A percentile compares a stretch with the other conserved stretches of the same genome.
phyloP scores from a whole-genome alignment of 2,113 vertebrate genomes.

The Colius striatus region DNA sequence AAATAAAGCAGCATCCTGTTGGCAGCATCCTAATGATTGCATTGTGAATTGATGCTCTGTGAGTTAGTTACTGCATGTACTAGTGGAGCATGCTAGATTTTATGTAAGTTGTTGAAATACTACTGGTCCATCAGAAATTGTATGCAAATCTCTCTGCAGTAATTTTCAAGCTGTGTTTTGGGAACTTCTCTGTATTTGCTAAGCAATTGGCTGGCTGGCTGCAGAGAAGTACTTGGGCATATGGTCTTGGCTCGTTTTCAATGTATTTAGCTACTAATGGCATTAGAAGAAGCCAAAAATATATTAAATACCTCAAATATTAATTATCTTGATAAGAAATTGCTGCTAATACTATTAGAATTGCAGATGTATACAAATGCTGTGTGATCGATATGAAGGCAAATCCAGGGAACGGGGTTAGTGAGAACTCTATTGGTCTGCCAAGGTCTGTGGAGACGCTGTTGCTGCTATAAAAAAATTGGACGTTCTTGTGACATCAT shows the following conservation, averaged over 20 bases:
- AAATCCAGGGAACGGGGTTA: background rate
- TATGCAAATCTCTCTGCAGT: slow-evolving; percentile 23
- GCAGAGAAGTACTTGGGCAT: background rate
- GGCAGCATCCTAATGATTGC: background rate
- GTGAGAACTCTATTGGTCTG: background rate
- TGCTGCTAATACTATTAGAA: background rate
- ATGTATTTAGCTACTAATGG: background rate
- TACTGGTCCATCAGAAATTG: background rate
- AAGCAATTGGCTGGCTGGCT: background rate
- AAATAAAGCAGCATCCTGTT: background rate
- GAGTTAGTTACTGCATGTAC: background rate
- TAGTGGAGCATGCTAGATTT: background rate
- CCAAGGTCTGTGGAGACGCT: background rate
- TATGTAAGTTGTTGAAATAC: background rate
- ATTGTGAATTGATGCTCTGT: background rate
- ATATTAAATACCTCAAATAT: background rate
- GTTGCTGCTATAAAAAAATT: background rate
- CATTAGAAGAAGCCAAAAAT: slow-evolving; percentile 29
- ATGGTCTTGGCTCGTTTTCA: background rate
- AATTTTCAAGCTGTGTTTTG: slow-evolving; percentile 10
- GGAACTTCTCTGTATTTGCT: background rate
- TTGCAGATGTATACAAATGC: background rate
- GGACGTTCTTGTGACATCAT: background rate
- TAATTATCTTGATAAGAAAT: background rate
- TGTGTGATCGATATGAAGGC: background rate